Percentiles rank a stretch among this genome's conserved stretches.
Evolutionary conservation across 2,797 vertebrate genomes (phyloP).

Genomic region (Protosalanx chinensis): DNA sequence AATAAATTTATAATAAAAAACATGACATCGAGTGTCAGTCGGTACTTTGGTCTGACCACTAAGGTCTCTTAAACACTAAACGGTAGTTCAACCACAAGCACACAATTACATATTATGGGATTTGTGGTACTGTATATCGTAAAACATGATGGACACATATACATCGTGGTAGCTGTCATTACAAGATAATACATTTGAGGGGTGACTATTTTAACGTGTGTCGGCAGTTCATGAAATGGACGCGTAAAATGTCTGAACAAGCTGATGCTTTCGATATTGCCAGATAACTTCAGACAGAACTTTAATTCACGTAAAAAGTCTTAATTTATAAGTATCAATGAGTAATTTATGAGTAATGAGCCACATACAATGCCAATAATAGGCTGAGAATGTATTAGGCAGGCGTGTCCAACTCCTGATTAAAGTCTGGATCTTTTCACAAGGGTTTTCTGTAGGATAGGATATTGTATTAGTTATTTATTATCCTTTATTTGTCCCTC

Average conservation of each 20-base stretch:
- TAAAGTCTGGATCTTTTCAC: neutral
- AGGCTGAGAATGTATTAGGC: neutral
- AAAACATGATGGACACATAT: neutral
- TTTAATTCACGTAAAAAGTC: neutral
- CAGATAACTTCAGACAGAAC: neutral
- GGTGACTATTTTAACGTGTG: too few species aligned
- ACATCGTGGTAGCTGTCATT: neutral
- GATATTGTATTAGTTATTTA: too few species aligned
- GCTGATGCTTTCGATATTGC: neutral
- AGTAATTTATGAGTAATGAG: neutral
- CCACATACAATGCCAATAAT: neutral
- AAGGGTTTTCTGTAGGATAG: neutral
- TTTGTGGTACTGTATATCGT: too few species aligned
- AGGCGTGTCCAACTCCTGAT: neutral
- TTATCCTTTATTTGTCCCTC: too few species aligned
- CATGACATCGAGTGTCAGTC: conserved; percentile 32
- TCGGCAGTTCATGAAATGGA: neutral
- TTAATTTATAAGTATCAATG: neutral
- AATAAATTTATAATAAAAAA: conserved; percentile 79
- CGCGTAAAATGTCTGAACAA: neutral
- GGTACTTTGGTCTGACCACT: neutral
- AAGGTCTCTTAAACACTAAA: neutral
- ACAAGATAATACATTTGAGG: neutral
- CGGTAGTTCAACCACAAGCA: neutral
- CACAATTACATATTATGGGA: too few species aligned